Evolutionary conservation across 2,113 vertebrate genomes (phyloP), one percentile per base, ranked within the genome.

Genomic region (Vidua macroura): DNA sequence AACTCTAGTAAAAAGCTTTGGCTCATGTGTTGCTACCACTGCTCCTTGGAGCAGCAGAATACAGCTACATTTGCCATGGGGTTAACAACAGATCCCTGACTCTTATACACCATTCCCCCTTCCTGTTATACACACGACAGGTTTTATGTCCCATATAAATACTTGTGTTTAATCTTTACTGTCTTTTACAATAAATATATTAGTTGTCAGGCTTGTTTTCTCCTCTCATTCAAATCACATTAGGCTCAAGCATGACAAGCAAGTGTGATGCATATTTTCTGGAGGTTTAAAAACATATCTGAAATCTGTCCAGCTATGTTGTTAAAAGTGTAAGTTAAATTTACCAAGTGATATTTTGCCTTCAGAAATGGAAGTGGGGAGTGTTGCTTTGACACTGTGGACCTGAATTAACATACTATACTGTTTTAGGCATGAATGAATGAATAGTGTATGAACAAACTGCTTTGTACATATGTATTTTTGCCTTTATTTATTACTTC

Each of bases 191-290:
- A 62, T 48, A 66, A 64, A 52, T 68, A 8, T 25, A 48, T 84
- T 69, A 43, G 15, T n/a, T 89, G 52, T 9, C 66, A 87, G 39
- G 18, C 55, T 67, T 90, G 75, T 48, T 79, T 83, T 31, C 73
- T 87, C 25, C 78, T 82, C 55, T 81, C 9, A 76, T 86, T 96
- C 51, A 83, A 93, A 95, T 81, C 77, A n/a, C 44, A 35, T 88
- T 86, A 77, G 33, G 49, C 43, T 92, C 41, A 15, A 44, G 86
- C 62, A 51, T 78, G 76, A 41, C 43, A 95, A 92, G 51, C 43
- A 95, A 87, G 23, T 52, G 46, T 10, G 46, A 92, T 44, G 74
- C 52, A 8, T 78, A 20, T 84, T 91, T 90, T 84, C 80, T 63
- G 37, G 15, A 88, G 41, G n/a, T 83, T 92, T 53, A 56, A 72